Evolutionary conservation across 2,888 invertebrate species (phyloP), one percentile per base, ranked within the genome.

Genomic region (Spicauda simplicius): DNA sequence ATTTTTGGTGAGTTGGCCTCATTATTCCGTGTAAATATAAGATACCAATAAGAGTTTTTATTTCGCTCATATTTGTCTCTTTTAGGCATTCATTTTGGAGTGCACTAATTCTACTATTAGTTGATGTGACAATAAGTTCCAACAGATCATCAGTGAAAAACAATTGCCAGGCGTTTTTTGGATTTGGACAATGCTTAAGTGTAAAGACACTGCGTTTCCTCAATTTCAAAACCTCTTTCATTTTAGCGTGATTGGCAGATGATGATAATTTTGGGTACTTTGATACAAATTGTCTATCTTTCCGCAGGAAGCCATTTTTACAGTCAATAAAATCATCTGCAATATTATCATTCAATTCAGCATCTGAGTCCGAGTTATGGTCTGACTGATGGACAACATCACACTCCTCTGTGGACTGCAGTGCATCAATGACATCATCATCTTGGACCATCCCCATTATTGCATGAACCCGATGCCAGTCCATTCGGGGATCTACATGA

Each of bases 401-500:
- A 78, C 80, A 83, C 72, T 91, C 90, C 78, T 93, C 92, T 30
- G 78, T 83, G 69, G 82, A 80, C 78, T 93, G 90, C 67, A 91
- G 83, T 64, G 87, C 86, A 77, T 93, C 87, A 76, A 89, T 90
- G 69, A 87, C 84, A 76, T 92, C 86, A 80, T 85, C 87, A 70
- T 89, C 88, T 86, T 90, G 88, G 76, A 93, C 84, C 77, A 92
- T 83, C 76, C 87, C 85, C 87, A 91, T 84, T 78, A 93, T 93
- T 68, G 91, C 90, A 87, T 90, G 87, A 67, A 92, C 93, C 69
- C 91, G 88, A 71, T 87, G 88, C 93, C 93, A 93, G 85, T 93
- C 92, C 88, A 88, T 90, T 79, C 92, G 84, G 63, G 93, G 93
- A 84, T 93, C 93, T 82, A 90, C 83, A 89, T 81, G 85, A 77